Percentiles rank a stretch among this genome's conserved stretches.
phyloP scores from a whole-genome alignment of 2,888 invertebrate genomes.

The Cephus sareptanus region DNA sequence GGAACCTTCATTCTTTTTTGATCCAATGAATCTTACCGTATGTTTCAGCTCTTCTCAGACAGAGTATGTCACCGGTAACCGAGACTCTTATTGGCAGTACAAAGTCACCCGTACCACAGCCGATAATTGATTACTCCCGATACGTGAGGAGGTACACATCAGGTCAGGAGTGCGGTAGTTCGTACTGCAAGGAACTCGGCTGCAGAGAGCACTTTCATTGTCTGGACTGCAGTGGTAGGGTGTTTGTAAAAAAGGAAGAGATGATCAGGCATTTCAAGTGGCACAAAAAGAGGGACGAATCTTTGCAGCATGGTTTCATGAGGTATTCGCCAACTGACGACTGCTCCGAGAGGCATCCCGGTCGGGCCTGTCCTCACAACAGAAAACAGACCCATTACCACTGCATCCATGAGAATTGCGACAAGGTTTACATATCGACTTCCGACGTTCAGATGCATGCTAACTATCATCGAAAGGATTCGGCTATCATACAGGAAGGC shows the following conservation, averaged over 20 bases:
- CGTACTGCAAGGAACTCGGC: conserved; percentile 88
- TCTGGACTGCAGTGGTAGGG: conserved; percentile 81
- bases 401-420: conserved; percentile 93
- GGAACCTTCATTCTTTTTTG: background rate
- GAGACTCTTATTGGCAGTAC: conserved; percentile 62
- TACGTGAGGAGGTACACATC: conserved; percentile 88
- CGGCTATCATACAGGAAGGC: conserved; percentile 97
- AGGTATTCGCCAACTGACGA: conserved; percentile 95
- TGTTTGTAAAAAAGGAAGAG: conserved; percentile 98
- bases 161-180: conserved; percentile 84
- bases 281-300: conserved; percentile 98
- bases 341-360: conserved; percentile 86
- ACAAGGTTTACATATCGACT: conserved; percentile 97
- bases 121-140: conserved; percentile 87
- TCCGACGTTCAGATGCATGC: conserved; percentile 99
- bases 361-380: conserved; percentile 85
- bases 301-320: conserved; percentile 94
- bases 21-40: conserved; percentile 20
- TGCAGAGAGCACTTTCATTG: conserved; percentile 97
- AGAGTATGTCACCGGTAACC: conserved; percentile 66
- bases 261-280: conserved; percentile 99
- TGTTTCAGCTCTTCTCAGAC: conserved; percentile 69
- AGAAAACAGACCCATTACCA: conserved; percentile 96
- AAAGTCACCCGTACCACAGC: conserved; percentile 70
- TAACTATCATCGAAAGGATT: conserved; percentile 97